phyloP scores from a whole-genome alignment of 2,888 invertebrate species.

The Seira sanloemensis region DNA sequence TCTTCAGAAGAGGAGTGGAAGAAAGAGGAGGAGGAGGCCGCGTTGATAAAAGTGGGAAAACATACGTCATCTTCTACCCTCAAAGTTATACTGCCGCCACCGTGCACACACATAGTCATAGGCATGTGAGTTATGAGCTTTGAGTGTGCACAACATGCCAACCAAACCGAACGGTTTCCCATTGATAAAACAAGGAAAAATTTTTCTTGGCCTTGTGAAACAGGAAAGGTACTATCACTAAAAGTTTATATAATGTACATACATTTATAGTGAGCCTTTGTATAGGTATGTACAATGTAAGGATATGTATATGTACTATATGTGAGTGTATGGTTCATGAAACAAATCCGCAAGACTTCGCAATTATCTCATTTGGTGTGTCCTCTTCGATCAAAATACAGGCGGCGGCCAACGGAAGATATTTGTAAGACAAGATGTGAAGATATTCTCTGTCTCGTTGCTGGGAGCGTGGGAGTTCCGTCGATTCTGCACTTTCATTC shows the following conservation, averaged over 20 bases:
- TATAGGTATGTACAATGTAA: not conserved
- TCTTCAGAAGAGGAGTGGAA: slow-evolving; percentile 23
- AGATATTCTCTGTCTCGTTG: not conserved
- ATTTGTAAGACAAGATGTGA: too few species aligned
- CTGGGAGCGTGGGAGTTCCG: not conserved
- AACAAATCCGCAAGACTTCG: slow-evolving; percentile 47
- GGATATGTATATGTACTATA: not conserved
- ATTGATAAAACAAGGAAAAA: not conserved
- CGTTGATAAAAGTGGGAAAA: slow-evolving; percentile 34
- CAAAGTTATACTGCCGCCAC: slow-evolving; percentile 22
- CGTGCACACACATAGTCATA: slow-evolving; percentile 42
- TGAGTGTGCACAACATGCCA: slow-evolving; percentile 68
- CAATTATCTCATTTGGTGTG: slow-evolving; percentile 42
- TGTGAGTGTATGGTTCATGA: not conserved
- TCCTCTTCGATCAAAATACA: slow-evolving; percentile 73
- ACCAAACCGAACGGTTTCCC: not conserved
- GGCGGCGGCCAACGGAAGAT: slow-evolving; percentile 66
- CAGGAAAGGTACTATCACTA: too few species aligned
- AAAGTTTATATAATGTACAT: too few species aligned
- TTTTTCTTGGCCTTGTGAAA: too few species aligned
- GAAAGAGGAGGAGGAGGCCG: slow-evolving; percentile 4
- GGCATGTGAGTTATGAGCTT: slow-evolving; percentile 73
- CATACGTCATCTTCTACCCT: slow-evolving; percentile 34
- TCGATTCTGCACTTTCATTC: not conserved
- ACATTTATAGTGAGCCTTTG: not conserved